Base-by-base conservation (phyloP, 2,113 vertebrate species). In the Morone saxatilis region DNA sequence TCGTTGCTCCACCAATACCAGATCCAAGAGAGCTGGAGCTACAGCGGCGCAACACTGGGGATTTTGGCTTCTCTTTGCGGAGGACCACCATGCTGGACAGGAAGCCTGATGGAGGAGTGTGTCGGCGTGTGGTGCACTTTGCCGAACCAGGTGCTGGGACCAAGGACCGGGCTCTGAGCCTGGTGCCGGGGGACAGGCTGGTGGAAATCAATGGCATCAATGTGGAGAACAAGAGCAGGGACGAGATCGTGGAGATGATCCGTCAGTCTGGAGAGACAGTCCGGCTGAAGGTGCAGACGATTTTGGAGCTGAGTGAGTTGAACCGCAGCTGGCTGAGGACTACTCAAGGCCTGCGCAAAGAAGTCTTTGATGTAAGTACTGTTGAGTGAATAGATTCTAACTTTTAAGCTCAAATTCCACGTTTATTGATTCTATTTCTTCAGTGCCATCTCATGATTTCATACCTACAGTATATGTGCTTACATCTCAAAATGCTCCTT, bases 241-340 rank as follows among this genome's bases (percentile, higher is more conserved):
- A 99, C 5, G 98, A 99, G 94, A 99, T 99, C 0, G 98, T 99
- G 92, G 98, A 99, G 94, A 99, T 98, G 98, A 99, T 99, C 92
- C 97, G 97, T 79, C 98, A 98, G 86, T 99, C 98, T 0, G 98
- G 97, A 45, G 97, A 99, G 51, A 95, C 94, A 0, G 98, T 99
- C 45, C 93, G 96, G 71, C 95, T 99, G 50, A 99, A 98, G 92
- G 98, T 99, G 90, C 98, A 98, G 89, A 96, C 98, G n/a, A 99
- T 99, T 85, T 93, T 97, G 66, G 98, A 99, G 92, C 94, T 99
- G 92, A 97, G 97, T 0, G 98, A 99, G 93, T 92, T 99, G 91
- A 99, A 97, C 92, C 94, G 93, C 89, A 97, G 96, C 92, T 99
- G 98, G 98, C 92, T 99, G 92, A 95, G 92, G 95, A 96, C 90